Evolutionary conservation across 2,797 vertebrate genomes (phyloP).

Genomic region (Catamblyrhynchus diadema): DNA sequence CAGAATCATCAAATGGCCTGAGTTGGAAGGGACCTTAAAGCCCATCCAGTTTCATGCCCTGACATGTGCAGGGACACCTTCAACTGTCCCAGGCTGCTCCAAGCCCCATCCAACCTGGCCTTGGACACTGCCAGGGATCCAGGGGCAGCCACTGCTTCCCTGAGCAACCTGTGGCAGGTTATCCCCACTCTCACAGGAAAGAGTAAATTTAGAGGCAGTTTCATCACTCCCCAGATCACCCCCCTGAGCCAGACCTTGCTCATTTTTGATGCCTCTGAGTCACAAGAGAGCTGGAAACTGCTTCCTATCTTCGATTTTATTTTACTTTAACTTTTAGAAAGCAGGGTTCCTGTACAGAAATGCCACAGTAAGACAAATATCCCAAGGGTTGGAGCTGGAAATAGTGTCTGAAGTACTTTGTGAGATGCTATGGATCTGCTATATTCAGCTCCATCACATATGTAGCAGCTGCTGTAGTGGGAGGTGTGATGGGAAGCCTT

Average conservation of each 20-base stretch:
- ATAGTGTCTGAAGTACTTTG: background rate
- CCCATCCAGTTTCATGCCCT: background rate
- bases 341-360: background rate
- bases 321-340: background rate
- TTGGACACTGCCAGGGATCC: background rate
- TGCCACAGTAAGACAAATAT: background rate
- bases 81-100: accelerated
- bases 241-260: background rate
- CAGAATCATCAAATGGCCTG: background rate
- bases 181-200: background rate
- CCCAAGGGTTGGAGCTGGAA: background rate
- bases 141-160: background rate
- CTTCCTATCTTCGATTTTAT: accelerated
- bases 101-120: accelerated
- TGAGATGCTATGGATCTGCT: accelerated
- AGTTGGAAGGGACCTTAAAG: background rate
- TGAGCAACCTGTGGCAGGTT: background rate
- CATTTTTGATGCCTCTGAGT: background rate
- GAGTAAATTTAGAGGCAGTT: background rate
- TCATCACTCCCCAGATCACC: background rate
- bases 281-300: background rate
- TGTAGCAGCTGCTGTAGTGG: background rate
- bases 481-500: background rate
- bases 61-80: background rate
- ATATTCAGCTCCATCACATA: background rate